phyloP scores from a whole-genome alignment of 2,113 vertebrate genomes.

The Solea senegalensis region DNA sequence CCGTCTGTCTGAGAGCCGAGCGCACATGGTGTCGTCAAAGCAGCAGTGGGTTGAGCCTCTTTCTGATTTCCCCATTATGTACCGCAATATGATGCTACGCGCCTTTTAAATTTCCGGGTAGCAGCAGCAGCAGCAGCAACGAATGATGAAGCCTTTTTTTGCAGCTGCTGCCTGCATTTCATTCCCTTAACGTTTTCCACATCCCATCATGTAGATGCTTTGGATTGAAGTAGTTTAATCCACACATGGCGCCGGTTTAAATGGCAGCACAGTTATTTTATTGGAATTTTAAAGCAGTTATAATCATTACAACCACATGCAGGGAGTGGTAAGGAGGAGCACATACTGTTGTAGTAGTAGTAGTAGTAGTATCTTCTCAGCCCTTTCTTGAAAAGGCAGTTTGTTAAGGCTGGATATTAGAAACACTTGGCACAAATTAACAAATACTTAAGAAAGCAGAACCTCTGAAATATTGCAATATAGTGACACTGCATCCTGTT shows the following conservation, averaged over 20 bases:
- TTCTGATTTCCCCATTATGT: conserved; percentile 8
- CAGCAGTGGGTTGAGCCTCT: conserved; percentile 46
- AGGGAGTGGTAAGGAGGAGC: neutral
- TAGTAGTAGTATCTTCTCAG: conserved; percentile 6
- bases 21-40: conserved; percentile 59
- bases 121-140: conserved; percentile 12
- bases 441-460: too few relatives aligned
- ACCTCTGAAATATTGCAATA: too few relatives aligned
- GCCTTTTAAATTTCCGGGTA: conserved; percentile 68
- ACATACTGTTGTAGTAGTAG: too few relatives aligned
- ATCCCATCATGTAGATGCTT: neutral
- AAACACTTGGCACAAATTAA: too few relatives aligned
- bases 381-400: neutral
- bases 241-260: neutral
- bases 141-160: conserved; percentile 44
- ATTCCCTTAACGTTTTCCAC: neutral
- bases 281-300: conserved; percentile 3
- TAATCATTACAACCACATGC: conserved; percentile 7
- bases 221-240: neutral
- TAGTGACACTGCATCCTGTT: too few relatives aligned
- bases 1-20: neutral
- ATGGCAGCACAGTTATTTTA: conserved; percentile 11
- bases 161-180: neutral
- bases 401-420: too few relatives aligned
- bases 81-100: conserved; percentile 74